Base-by-base conservation (phyloP, 2,888 invertebrate genomes). In the Agrochola lychnidis region DNA sequence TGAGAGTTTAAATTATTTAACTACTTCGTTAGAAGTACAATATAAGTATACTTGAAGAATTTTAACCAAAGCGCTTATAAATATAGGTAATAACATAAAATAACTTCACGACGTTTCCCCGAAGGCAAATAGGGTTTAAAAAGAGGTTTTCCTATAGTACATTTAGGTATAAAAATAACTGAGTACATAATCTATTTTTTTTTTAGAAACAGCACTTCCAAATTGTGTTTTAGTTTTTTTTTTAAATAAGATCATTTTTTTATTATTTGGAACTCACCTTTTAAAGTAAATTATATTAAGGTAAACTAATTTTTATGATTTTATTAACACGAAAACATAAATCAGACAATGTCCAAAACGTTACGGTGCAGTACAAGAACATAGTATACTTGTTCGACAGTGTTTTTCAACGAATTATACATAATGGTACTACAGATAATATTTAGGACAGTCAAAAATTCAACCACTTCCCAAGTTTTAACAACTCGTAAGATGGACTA, bases 401-500 rank as follows among this genome's bases (percentile, higher is more conserved):
- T 25, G 19, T 19, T 1, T 25, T 25, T 48, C 51, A 57, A 59
- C 22, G 6, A 16, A 22, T 3, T 22, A 30, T 30, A 19, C 16
- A 42, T 12, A 12, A 19, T 25, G 6, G 9, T 42, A 64, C 40
- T 14, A 40, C 16, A 4, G n/a, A 4, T 30, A 30, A 42, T 42
- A 57, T 14, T 14, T 14, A 51, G 64, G 57, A 30, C 22, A 9
- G 14, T 12, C 40, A 70, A 78, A 70, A 78, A 51, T 36, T 7
- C 14, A 30, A 25, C n/a, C n/a, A 70, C 19, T 57, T 48, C 1
- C 40, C 16, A 79, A 57, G 42, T 56, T 61, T 22, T 9, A 56
- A 66, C 30, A 42, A 59, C 45, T 64, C 40, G 4, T 25, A 56
- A 70, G 42, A 61, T 36, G 19, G 10, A 36, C 53, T 48, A 53